A percentile compares a stretch with the other conserved stretches of the same genome.
phyloP scores from a whole-genome alignment of 2,888 invertebrate species.

The Tachina grossa region DNA sequence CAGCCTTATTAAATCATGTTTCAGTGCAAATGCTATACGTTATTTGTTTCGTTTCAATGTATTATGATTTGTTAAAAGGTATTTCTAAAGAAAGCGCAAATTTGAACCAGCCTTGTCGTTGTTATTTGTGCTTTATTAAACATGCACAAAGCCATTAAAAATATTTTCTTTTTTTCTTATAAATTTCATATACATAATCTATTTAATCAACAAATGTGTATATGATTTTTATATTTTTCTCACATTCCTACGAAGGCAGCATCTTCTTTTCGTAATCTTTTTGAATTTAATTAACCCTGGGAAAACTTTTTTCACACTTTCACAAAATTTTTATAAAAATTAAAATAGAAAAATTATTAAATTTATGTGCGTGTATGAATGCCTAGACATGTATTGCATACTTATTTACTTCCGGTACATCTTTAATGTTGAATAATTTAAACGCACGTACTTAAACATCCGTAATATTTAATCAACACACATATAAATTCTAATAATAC shows the following conservation, averaged over 20 bases:
- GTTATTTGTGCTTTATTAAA: no score
- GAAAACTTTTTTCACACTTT: slow-evolving; percentile 64
- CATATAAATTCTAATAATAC: slow-evolving; percentile 69
- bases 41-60: no score
- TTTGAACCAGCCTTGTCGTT: no score
- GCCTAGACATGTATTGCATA: neutral
- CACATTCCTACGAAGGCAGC: neutral
- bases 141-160: no score
- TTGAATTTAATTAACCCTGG: slow-evolving; percentile 39
- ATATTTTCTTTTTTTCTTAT: no score
- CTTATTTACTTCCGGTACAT: slow-evolving; percentile 54
- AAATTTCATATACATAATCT: no score
- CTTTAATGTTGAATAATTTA: slow-evolving; percentile 38
- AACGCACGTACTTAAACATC: slow-evolving; percentile 43
- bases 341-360: slow-evolving; percentile 22
- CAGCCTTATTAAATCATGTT: no score
- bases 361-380: neutral
- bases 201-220: neutral
- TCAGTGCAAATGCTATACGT: no score
- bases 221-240: neutral
- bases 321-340: slow-evolving; percentile 23
- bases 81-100: no score
- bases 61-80: no score
- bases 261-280: neutral
- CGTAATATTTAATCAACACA: slow-evolving; percentile 67